Evolutionary conservation across 2,113 vertebrate species (phyloP).

Genomic region (Salvelinus fontinalis): DNA sequence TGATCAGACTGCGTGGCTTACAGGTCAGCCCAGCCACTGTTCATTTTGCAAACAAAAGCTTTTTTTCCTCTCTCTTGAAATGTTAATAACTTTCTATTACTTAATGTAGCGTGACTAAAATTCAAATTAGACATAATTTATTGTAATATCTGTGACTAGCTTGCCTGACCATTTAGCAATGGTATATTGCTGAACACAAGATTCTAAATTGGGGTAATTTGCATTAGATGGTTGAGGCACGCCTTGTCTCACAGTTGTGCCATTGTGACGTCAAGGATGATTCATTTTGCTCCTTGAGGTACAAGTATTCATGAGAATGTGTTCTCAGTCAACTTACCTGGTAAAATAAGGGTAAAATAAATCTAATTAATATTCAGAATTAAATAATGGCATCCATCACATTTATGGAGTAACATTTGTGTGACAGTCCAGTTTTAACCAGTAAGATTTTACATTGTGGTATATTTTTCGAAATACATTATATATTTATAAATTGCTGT

Average conservation of each 20-base stretch:
- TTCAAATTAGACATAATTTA: slow-evolving; percentile 99
- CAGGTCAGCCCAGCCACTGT: slow-evolving; percentile 99
- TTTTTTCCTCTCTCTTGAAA: slow-evolving; percentile 96
- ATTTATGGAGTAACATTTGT: slow-evolving; percentile 50
- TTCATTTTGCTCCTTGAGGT: slow-evolving; percentile 66
- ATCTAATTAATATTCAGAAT: slow-evolving; percentile 34
- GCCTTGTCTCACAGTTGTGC: slow-evolving; percentile 87
- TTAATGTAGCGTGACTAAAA: slow-evolving; percentile 99
- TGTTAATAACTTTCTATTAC: slow-evolving; percentile 99
- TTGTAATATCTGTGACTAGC: slow-evolving; percentile 99
- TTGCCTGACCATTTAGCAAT: slow-evolving; percentile 98
- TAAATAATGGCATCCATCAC: slow-evolving; percentile 63
- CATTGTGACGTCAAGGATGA: slow-evolving; percentile 88
- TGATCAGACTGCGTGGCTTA: slow-evolving; percentile 97
- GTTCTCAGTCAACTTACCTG: too few relatives aligned
- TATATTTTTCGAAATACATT: too few relatives aligned
- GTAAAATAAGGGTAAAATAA: too few relatives aligned
- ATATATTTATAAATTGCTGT: too few relatives aligned
- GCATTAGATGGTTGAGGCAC: slow-evolving; percentile 88
- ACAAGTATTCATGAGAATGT: slow-evolving; percentile 41
- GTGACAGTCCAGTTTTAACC: background rate
- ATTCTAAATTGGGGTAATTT: slow-evolving; percentile 97
- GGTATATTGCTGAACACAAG: slow-evolving; percentile 97
- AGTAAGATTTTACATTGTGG: background rate
- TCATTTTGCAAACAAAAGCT: slow-evolving; percentile 99